Base-by-base conservation (phyloP, 2,888 invertebrate genomes). In the Vandiemenella viatica region DNA sequence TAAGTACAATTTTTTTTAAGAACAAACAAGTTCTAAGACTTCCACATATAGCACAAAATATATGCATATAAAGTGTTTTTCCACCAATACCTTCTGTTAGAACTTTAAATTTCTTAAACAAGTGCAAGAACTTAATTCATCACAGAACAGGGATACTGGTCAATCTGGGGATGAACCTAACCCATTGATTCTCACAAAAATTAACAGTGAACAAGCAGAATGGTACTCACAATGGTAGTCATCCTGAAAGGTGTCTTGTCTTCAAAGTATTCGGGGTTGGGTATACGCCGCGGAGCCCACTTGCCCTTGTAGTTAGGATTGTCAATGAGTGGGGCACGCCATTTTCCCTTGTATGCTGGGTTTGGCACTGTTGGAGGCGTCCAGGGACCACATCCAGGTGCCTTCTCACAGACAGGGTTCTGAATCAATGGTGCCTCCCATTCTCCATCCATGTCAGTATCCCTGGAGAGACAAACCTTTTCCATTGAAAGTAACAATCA, bases 381-480 rank as follows among this genome's bases (percentile, higher is more conserved):
- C 91, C 97, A 98, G 40, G 72, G 69, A 0, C 98, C 98, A 70
- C 98, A 98, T 13, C 98, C 97, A 3, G 83, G 75, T 5, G 79
- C 81, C 42, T 71, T 68, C 56, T 73, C 74, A 63, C 96, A 97
- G 4, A 71, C 72, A 0, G 95, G 91, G 72, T 98, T 98, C 60
- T 84, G 83, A 22, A 96, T 78, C 48, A 89, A 72, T 0, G 96
- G 91, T 4, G 97, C 82, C 67, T 97, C 97, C 97, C 97, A 99
- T 62, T 87, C 86, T 1, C 98, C 98, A 68, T 98, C 98, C 84
- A 97, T 97, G 56, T 96, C 95, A 16, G 83, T 79, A 66, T 98
- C 97, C 95, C 73, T 72, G 55, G 6, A 56, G n/a, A n/a, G n/a
- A n/a, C n/a, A n/a, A n/a, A n/a, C n/a, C n/a, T n/a, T n/a, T n/a